These are phyloP conservation scores for Plagiodera versicolora DNA, from an alignment of 2,888 invertebrate species.

Conservation along the genomic window DNA sequence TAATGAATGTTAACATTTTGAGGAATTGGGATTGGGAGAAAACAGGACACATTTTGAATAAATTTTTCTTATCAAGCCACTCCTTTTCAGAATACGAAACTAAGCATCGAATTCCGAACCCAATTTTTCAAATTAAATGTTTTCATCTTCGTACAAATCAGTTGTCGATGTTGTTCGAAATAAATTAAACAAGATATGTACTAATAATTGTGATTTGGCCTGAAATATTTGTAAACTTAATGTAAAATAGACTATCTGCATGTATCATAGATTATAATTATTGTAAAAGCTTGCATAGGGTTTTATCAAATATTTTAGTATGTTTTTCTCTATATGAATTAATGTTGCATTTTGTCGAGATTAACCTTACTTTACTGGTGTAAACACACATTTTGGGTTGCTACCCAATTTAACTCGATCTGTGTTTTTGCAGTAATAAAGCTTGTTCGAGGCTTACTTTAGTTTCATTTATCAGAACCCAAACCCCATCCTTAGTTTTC, in stretches of 20 bases:
- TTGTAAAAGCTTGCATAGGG: slow-evolving; percentile 52
- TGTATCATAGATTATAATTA: slow-evolving; percentile 46
- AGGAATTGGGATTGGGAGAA: slow-evolving; percentile 25
- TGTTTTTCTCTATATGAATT: slow-evolving; percentile 50
- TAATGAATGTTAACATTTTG: slow-evolving; percentile 26
- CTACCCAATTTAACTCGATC: slow-evolving; percentile 11
- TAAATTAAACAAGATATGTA: slow-evolving; percentile 38
- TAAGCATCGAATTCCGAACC: slow-evolving; percentile 9
- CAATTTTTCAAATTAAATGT: slow-evolving; percentile 30
- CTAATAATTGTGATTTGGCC: slow-evolving; percentile 51
- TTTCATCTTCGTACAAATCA: slow-evolving; percentile 45
- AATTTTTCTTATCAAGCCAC: no score
- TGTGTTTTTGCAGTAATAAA: slow-evolving; percentile 42
- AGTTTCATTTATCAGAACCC: slow-evolving; percentile 29
- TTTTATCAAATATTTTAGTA: slow-evolving; percentile 52
- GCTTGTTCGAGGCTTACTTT: slow-evolving; percentile 38
- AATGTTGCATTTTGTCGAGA: slow-evolving; percentile 53
- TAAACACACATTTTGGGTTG: slow-evolving; percentile 33
- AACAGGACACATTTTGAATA: no score
- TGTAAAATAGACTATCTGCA: slow-evolving; percentile 50
- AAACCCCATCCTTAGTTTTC: no score
- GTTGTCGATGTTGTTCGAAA: slow-evolving; percentile 36
- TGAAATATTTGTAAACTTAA: slow-evolving; percentile 50
- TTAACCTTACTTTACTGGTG: slow-evolving; percentile 38
- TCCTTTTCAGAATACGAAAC: not conserved